Percentiles rank a stretch among this genome's conserved stretches.
These are phyloP conservation scores for Hippocampus comes DNA, from an alignment of 2,113 vertebrate genomes.

Conservation along the genomic window DNA sequence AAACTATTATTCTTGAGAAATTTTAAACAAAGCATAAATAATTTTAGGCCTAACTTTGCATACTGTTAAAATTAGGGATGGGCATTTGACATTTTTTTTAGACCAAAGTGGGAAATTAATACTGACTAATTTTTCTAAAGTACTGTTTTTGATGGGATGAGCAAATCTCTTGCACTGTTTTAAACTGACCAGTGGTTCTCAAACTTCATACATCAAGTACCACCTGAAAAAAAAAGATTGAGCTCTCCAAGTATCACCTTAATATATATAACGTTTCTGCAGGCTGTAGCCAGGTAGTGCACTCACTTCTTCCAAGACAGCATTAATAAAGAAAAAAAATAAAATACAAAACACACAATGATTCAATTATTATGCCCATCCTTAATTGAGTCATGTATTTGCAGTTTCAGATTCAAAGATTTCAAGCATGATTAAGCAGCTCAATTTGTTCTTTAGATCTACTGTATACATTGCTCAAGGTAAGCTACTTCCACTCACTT, in stretches of 20 bases:
- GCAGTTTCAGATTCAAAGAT: neutral
- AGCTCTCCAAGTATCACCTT: too few species aligned
- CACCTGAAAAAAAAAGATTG: too few species aligned
- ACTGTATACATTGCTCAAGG: neutral
- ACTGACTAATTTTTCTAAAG: neutral
- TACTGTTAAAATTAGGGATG: neutral
- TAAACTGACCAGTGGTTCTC: neutral
- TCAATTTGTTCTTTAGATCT: neutral
- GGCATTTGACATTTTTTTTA: neutral
- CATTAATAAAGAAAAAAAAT: too few species aligned
- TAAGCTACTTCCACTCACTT: constrained; percentile 9
- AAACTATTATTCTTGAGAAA: neutral
- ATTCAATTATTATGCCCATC: neutral
- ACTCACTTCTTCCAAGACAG: too few species aligned
- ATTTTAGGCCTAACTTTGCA: neutral
- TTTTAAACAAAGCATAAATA: neutral
- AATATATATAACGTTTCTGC: too few species aligned
- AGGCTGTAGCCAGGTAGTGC: too few species aligned
- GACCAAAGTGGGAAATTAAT: neutral
- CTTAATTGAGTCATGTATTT: neutral
- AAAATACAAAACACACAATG: too few species aligned
- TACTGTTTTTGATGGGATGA: neutral
- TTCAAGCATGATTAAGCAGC: neutral
- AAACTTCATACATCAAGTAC: too few species aligned
- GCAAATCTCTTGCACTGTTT: neutral